Evolutionary conservation across 2,797 vertebrate genomes (phyloP), one percentile per base, ranked within the genome.

Genomic region (Graptemys geographica): DNA sequence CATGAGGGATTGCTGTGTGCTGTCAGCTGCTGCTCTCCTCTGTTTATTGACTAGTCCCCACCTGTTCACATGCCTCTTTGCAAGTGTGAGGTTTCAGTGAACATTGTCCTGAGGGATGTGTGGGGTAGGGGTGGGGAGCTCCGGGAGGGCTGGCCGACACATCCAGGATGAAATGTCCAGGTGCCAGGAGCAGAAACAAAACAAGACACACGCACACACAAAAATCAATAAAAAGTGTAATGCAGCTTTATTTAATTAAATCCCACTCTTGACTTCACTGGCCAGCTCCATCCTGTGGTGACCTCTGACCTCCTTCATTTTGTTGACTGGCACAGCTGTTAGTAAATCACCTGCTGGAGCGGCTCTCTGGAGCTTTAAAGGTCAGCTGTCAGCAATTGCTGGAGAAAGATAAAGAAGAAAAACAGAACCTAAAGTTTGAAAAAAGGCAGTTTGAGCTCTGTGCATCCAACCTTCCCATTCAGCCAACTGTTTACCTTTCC

Each of bases 301-400:
- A 97, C 96, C 96, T 96, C 96, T 96, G 95, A 88, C 81, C 95
- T 18, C 9, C 86, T 94, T 23, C 8, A 10, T 92, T 97, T 96
- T 95, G 97, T 86, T 95, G 96, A 90, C 93, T 96, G 96, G 95
- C 96, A 96, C 97, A 98, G 97, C 97, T 97, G 97, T 98, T 94
- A 94, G 97, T 96, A 96, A 96, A 96, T 98, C 97, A 97, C 96
- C 97, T 96, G 97, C 97, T 97, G 94, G 94, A 86, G 92, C 3
- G 0, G 89, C 96, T 97, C 97, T 93, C 88, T 0, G 0, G 94
- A 95, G 95, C 95, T 96, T 94, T 92, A 96, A 94, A 96, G 95
- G 96, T 97, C 97, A 97, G 97, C 96, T 97, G 97, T 95, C 97
- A 96, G 94, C 27, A 82, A 90, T 94, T 97, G 96, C 87, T 95